Evolutionary conservation across 2,888 invertebrate species (phyloP), one percentile per base, ranked within the genome.

Genomic region (Trissolcus japonicus): DNA sequence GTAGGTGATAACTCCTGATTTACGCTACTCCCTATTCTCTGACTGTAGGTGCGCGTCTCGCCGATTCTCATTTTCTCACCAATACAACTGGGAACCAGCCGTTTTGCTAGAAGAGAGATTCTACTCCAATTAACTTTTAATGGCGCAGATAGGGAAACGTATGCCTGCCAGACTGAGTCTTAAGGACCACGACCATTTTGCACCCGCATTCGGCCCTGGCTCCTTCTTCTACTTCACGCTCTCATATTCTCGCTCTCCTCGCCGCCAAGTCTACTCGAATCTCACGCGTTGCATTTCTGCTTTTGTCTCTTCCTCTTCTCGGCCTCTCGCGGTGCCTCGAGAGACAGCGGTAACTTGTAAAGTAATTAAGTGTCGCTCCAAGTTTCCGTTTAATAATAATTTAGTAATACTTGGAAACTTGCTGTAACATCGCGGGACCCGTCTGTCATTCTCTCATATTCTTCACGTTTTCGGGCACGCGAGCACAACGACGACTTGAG

Each of bases 111-210:
- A 79, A 80, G 82, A 80, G 81, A 81, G 82, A 84, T 85, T 85
- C 83, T 83, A 84, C 84, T 85, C 84, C 84, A 85, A 85, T 86
- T 86, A 86, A 86, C 84, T 86, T 86, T 86, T 85, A 84, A 85
- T 84, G 84, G 83, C 80, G 79, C 81, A 84, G 84, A 86, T 86
- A 84, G 85, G 84, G 82, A 84, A 85, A 85, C 85, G 83, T 85
- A 84, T 85, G 84, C 82, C 83, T 81, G 80, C 80, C 82, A 73
- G 73, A 60, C 72, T 48, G 60, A 65, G 41, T 72, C 78, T 81
- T 80, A 78, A 66, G 65, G 80, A 79, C 76, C 57, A 63, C 55
- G 60, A 51, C 54, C 68, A 65, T 71, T 78, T 61, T 48, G 73
- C 68, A 59, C 40, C 67, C 57, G 41, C 53, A 51, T 60, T 76